Evolutionary conservation across 2,113 vertebrate species (phyloP), one percentile per base, ranked within the genome.

Genomic region (Tympanuchus pallidicinctus): DNA sequence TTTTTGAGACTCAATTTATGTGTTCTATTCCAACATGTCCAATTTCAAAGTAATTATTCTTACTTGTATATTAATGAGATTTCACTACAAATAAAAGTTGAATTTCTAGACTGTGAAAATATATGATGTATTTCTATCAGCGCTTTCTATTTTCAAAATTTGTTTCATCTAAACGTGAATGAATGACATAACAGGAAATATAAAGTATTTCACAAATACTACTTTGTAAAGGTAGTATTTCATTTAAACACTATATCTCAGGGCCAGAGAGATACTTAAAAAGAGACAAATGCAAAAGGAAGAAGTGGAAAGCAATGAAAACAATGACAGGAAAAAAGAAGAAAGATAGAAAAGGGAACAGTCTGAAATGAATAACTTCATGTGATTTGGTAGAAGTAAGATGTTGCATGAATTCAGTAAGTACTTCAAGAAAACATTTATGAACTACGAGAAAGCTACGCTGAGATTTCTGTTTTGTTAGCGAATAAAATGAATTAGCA

Each of bases 301-400:
- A 50, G 27, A 76, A 36, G 8, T 0, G 0, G 10, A 76, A 83
- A 64, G 5, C 7, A 48, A 15, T 21, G 3, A 19, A 60, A 43
- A 10, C 2, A 27, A 27, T 25, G 12, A 79, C 30, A n/a, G 30
- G 10, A n/a, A n/a, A 32, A 32, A 66, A 30, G 30, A 30, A 45
- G 4, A 45, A 45, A 22, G 21, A 13, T 15, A 45, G 30, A 32
- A 42, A 38, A 25, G 17, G 3, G 22, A 66, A 22, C 4, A 47
- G 3, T 30, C 3, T 27, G 19, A 85, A 59, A 28, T n/a, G 24
- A 32, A 3, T 38, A 81, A 47, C 6, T 45, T n/a, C 5, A 10
- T 28, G 14, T 48, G 19, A 50, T 88, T 50, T 89, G 34, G 66
- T 38, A 20, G 11, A 82, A 73, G 11, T 10, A 79, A 71, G 3